These are phyloP conservation scores for Zaprionus lachaisei DNA, from an alignment of 1,140 invertebrate genomes.

Conservation along the genomic window DNA sequence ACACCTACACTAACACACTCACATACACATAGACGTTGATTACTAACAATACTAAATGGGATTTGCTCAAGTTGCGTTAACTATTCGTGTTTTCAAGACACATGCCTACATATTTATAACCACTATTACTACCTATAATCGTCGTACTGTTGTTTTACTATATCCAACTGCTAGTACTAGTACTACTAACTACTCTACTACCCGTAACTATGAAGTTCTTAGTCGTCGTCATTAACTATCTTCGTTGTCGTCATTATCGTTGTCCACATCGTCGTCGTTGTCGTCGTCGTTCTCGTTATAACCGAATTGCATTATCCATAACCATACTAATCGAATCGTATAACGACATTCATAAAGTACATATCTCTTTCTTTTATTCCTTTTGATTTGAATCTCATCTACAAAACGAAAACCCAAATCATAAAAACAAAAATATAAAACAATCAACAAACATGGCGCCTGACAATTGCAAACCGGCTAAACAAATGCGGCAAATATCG, in stretches of 20 bases:
- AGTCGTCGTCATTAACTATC: slow-evolving; percentile 39
- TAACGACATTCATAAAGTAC: slow-evolving; percentile 66
- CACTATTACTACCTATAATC: slow-evolving; percentile 4
- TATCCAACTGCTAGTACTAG: slow-evolving; percentile 45
- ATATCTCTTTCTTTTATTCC: slow-evolving; percentile 76
- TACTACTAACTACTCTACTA: slow-evolving; percentile 30
- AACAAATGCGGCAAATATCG: slow-evolving; percentile 68
- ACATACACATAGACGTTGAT: slow-evolving; percentile 1
- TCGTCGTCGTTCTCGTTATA: slow-evolving; percentile 24
- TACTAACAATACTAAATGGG: slow-evolving; percentile 22
- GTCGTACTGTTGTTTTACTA: slow-evolving; percentile 47
- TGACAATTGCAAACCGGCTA: slow-evolving; percentile 53
- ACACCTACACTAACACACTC: slow-evolving; percentile 1
- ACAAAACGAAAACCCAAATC: slow-evolving; percentile 55
- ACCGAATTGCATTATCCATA: slow-evolving; percentile 40
- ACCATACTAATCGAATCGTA: slow-evolving; percentile 29
- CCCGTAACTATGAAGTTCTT: slow-evolving; percentile 49
- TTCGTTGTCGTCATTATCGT: slow-evolving; percentile 13
- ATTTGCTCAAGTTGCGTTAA: slow-evolving; percentile 6
- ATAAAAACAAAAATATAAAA: slow-evolving; percentile 36
- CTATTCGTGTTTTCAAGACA: slow-evolving; percentile 8
- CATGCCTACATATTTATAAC: not conserved
- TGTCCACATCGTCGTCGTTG: slow-evolving; percentile 24
- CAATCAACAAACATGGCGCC: slow-evolving; percentile 35
- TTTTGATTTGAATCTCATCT: slow-evolving; percentile 69